Evolutionary conservation across 2,113 vertebrate genomes (phyloP).

Genomic region (Cyphomyrus plagiostoma): DNA sequence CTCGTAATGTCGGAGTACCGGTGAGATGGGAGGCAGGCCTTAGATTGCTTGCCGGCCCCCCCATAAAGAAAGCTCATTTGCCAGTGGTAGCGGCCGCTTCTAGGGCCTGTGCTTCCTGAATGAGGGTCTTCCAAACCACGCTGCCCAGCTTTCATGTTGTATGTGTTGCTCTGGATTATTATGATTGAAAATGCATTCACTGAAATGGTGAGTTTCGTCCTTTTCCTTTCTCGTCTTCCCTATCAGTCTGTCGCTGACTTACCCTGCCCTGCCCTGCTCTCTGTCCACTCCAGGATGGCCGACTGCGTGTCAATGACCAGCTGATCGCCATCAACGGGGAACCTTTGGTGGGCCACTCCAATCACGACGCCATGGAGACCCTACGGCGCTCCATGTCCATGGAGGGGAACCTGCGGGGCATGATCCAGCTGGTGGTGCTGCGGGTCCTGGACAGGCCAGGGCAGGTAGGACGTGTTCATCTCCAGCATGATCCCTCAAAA

Average conservation of each 20-base stretch:
- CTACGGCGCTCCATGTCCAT: conserved; percentile 93
- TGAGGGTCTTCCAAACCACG: not conserved
- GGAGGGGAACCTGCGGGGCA: conserved; percentile 87
- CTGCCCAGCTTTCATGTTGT: not conserved
- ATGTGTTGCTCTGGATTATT: not conserved
- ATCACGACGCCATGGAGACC: conserved; percentile 93
- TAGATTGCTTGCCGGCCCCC: not conserved
- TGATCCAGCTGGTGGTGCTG: conserved; percentile 88
- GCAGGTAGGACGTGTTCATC: conserved; percentile 26
- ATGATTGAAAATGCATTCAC: not conserved
- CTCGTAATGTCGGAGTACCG: conserved; percentile 30
- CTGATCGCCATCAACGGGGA: conserved; percentile 92
- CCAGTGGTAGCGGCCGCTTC: not conserved
- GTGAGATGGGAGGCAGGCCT: not conserved
- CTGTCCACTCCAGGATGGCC: conserved; percentile 71
- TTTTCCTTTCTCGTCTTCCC: not conserved
- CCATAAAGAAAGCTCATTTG: not conserved
- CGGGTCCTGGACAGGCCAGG: conserved; percentile 51
- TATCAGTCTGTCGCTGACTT: not conserved
- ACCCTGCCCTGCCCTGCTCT: not conserved
- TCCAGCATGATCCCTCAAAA: not conserved
- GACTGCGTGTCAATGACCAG: conserved; percentile 82
- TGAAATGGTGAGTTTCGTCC: not conserved
- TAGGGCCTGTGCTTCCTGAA: not conserved
- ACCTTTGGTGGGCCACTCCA: conserved; percentile 80